phyloP scores from a whole-genome alignment of 2,888 invertebrate species.

The Acleris laterana region DNA sequence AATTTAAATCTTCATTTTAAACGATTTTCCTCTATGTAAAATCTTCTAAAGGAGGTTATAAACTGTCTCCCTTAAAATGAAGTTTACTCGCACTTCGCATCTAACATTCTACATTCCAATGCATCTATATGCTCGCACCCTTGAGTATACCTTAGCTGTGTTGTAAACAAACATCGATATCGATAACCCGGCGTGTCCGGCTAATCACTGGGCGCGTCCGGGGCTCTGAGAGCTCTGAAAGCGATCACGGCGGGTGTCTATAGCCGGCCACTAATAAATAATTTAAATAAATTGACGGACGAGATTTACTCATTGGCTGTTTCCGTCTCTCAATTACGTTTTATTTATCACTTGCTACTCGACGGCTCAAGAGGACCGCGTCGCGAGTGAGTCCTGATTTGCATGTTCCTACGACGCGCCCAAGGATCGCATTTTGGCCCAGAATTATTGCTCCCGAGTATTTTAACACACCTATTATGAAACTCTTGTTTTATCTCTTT shows the following conservation, averaged over 20 bases:
- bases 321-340: slow-evolving; percentile 83
- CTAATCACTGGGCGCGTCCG: slow-evolving; percentile 69
- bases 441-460: slow-evolving; percentile 8
- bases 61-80: no score
- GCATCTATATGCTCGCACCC: no score
- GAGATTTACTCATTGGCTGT: slow-evolving; percentile 84
- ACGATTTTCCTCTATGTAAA: no score
- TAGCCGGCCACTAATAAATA: slow-evolving; percentile 84
- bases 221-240: slow-evolving; percentile 73
- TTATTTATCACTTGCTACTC: slow-evolving; percentile 83
- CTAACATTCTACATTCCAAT: no score
- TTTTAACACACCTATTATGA: no score
- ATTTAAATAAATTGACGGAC: slow-evolving; percentile 85
- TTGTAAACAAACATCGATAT: slow-evolving; percentile 50
- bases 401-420: slow-evolving; percentile 40
- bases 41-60: no score
- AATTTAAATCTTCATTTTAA: no score
- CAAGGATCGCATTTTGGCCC: slow-evolving; percentile 21
- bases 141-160: background rate
- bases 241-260: slow-evolving; percentile 82
- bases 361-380: slow-evolving; percentile 64
- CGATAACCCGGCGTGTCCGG: slow-evolving; percentile 42
- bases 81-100: no score
- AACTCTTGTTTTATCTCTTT: no score
- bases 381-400: slow-evolving; percentile 48